These are phyloP conservation scores for Hydropsyche tenuis DNA, from an alignment of 1,140 invertebrate genomes.

Conservation along the genomic window DNA sequence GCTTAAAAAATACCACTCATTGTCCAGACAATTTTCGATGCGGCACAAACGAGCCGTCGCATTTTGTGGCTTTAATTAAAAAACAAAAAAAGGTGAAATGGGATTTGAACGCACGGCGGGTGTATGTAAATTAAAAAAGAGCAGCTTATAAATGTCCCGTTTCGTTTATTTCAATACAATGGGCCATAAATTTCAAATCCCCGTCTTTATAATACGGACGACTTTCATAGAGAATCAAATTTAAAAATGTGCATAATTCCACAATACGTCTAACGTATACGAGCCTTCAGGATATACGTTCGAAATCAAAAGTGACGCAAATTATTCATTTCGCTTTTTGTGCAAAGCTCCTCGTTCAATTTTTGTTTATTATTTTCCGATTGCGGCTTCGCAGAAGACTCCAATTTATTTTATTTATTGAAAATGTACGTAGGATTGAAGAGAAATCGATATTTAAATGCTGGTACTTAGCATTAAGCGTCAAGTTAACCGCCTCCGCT, in stretches of 20 bases:
- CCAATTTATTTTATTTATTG: too few species aligned
- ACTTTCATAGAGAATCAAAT: conserved; percentile 19
- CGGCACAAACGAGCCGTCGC: not conserved
- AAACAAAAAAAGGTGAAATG: too few species aligned
- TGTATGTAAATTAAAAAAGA: conserved; percentile 13
- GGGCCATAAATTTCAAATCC: conserved; percentile 21
- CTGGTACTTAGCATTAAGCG: conserved; percentile 1
- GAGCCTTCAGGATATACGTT: not conserved
- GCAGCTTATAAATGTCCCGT: conserved; percentile 16
- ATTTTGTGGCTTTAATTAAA: too few species aligned
- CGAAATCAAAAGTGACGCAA: conserved; percentile 13
- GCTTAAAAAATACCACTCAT: not conserved
- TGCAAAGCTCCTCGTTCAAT: not conserved
- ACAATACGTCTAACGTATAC: conserved; percentile 14
- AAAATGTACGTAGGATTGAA: too few species aligned
- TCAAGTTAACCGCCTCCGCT: not conserved
- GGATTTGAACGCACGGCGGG: not conserved
- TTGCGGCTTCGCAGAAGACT: too few species aligned
- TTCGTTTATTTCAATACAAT: conserved; percentile 27
- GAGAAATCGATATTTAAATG: conserved; percentile 30
- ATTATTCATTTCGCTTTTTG: conserved; percentile 28
- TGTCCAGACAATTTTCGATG: not conserved
- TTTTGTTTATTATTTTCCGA: not conserved
- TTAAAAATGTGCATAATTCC: conserved; percentile 19
- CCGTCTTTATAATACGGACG: conserved; percentile 6